Percentiles rank a stretch among this genome's conserved stretches.
Evolutionary conservation across 2,797 vertebrate species (phyloP).

Genomic region (Strix occidentalis): DNA sequence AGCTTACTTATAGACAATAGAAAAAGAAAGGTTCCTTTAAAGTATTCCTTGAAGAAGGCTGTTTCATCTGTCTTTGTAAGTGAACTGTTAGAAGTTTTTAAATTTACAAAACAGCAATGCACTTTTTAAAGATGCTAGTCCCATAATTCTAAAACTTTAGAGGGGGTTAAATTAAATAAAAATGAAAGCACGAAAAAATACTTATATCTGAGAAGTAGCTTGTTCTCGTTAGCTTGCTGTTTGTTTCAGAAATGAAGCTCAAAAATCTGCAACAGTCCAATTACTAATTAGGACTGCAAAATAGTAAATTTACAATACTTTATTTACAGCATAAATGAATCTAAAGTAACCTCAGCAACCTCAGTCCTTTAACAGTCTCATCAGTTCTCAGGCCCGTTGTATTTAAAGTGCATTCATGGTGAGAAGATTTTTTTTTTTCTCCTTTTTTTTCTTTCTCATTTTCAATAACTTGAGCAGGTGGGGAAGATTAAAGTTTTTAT

Average conservation of each 20-base stretch:
- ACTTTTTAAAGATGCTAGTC: neutral
- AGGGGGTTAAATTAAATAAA: neutral
- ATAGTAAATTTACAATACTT: neutral
- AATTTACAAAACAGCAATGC: neutral
- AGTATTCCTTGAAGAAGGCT: neutral
- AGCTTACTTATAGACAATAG: neutral
- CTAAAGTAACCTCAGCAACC: neutral
- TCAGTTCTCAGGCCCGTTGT: neutral
- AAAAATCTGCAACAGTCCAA: neutral
- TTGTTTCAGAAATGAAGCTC: neutral
- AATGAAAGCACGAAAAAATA: neutral
- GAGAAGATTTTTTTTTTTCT: neutral
- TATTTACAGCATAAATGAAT: neutral
- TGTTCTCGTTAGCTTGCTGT: neutral
- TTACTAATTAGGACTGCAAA: neutral
- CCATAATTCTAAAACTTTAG: neutral
- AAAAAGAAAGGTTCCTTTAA: neutral
- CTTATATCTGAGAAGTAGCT: neutral
- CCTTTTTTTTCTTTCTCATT: neutral
- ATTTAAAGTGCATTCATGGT: neutral
- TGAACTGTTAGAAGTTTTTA: neutral
- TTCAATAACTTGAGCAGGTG: constrained; percentile 21
- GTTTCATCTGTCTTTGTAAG: neutral
- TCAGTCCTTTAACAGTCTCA: neutral
- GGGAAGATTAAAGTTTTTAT: constrained; percentile 23